Conservation (phyloP, 30 jellyfish, hydroid and myxozoan species). For the Pelagia noctiluca region DNA sequence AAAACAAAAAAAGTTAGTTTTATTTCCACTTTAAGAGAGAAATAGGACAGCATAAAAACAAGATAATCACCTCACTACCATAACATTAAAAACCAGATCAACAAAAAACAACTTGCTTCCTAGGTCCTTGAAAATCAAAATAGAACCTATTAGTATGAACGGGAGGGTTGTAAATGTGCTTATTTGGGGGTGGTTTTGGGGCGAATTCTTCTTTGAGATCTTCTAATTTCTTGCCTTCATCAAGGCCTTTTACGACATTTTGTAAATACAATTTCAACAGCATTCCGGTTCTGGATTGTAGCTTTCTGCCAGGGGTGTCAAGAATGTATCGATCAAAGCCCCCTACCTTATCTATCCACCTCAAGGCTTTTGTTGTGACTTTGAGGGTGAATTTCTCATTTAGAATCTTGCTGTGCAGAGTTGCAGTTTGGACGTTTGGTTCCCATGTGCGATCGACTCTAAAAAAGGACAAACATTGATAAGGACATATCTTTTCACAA, state of each 20-base stretch:
- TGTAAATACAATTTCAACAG: slow-evolving; percentile 66
- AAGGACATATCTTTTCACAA: no score
- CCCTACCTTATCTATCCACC: slow-evolving; percentile 78
- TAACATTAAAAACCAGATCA: slow-evolving; percentile 3
- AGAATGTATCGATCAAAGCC: slow-evolving; percentile 91
- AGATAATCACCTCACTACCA: no score
- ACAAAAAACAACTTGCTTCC: slow-evolving; percentile 81
- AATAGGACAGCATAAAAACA: no score
- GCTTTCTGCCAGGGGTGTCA: slow-evolving; percentile 72
- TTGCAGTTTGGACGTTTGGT: slow-evolving; percentile 80
- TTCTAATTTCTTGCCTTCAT: slow-evolving; percentile 60
- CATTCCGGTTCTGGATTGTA: slow-evolving; percentile 76
- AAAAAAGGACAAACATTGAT: not conserved
- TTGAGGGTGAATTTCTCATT: slow-evolving; percentile 62
- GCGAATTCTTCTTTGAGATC: slow-evolving; percentile 75
- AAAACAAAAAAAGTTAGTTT: no score
- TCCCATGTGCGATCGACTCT: slow-evolving; percentile 84
- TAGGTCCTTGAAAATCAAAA: slow-evolving; percentile 82
- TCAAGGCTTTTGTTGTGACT: slow-evolving; percentile 76
- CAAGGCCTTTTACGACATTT: slow-evolving; percentile 75
- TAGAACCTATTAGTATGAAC: slow-evolving; percentile 80
- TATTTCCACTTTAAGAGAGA: no score
- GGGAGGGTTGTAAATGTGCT: slow-evolving; percentile 47
- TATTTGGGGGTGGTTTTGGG: slow-evolving; percentile 61
- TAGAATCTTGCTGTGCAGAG: slow-evolving; percentile 64